Evolutionary conservation across 2,797 vertebrate species (phyloP), one percentile per base, ranked within the genome.

Genomic region (Thunnus albacares): DNA sequence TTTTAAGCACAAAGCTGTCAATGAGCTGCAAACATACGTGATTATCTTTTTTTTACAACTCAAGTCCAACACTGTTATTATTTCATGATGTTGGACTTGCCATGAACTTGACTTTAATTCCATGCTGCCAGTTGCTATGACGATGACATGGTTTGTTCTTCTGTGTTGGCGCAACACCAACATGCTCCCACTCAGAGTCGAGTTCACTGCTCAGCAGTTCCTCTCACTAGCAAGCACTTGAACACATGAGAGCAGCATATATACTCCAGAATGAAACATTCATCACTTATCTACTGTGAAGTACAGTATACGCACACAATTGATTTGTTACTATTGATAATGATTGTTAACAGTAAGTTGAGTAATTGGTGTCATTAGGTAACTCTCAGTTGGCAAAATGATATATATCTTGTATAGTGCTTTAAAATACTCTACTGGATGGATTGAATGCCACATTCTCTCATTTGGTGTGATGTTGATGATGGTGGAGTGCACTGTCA

Each of bases 51-150:
- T 8, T 58, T 24, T 8, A 67, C 10, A 8, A 9, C 68, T 64
- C 47, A 38, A 78, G 62, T 78, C 77, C 12, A 26, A 86, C 64
- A 43, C 51, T 62, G 67, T 43, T 73, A 6, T 75, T 57, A 69
- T 68, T 83, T 73, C 3, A 62, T 61, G 1, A 52, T 24, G 43
- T 14, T 72, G 70, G 75, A 80, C 75, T 80, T 53, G 52, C 62
- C 2, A 11, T 79, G 38, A 80, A 91, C 88, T 84, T 83, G 22
- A 77, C 65, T 79, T 74, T 78, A 61, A 81, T 87, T 77, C 47
- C 64, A 65, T 68, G 66, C 56, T 64, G 62, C 70, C 61, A 59
- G 91, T 93, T 94, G 91, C 90, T 77, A 92, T 92, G 91, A 82
- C 79, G 58, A 93, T 92, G 83, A 71, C 85, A 85, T 51, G 80